These are phyloP conservation scores for Mimachlamys varia DNA, from an alignment of 2,888 invertebrate genomes.

Conservation along the genomic window DNA sequence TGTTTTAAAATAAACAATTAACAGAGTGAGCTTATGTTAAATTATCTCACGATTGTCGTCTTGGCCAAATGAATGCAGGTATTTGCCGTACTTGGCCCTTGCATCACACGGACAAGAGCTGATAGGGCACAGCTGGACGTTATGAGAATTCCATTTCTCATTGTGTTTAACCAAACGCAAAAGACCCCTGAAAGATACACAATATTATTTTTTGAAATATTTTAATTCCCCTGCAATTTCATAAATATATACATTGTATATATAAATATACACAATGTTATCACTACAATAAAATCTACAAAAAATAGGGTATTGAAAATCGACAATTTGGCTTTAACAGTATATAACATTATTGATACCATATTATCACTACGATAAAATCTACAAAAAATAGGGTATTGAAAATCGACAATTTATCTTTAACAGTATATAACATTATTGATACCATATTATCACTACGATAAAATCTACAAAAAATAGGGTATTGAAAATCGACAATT, in stretches of 20 bases:
- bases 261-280: no score
- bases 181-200: background rate
- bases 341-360: no score
- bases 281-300: no score
- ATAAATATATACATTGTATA: no score
- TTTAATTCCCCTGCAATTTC: no score
- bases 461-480: no score
- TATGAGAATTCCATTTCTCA: constrained; percentile 16
- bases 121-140: constrained; percentile 24
- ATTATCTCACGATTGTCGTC: constrained; percentile 46
- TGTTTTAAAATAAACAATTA: background rate
- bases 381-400: background rate
- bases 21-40: background rate
- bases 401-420: background rate
- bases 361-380: no score
- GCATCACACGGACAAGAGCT: constrained; percentile 49
- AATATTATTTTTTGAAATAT: no score
- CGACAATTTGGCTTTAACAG: no score
- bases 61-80: constrained; percentile 46
- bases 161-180: background rate
- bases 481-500: no score
- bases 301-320: background rate
- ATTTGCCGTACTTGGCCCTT: constrained; percentile 38
- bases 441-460: no score
- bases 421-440: no score